Conservation (phyloP, 2,113 vertebrate genomes). For the Myrmecobius fasciatus region DNA sequence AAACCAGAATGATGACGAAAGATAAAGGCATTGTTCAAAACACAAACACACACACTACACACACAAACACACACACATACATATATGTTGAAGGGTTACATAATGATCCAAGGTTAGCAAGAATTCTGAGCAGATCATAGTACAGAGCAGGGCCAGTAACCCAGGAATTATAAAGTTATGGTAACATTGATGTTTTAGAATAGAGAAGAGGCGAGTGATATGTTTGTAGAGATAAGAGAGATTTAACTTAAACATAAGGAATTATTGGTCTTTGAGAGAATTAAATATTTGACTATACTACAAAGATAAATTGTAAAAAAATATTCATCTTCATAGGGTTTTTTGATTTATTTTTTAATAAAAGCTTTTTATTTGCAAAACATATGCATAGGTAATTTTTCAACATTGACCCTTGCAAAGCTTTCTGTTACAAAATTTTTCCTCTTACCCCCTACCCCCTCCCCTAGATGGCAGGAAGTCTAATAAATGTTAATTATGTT, state of each 20-base stretch:
- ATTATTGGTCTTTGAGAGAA: not conserved
- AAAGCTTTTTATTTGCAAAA: too few species aligned
- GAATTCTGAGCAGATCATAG: not conserved
- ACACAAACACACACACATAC: too few species aligned
- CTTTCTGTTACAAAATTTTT: too few species aligned
- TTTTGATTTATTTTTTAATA: too few species aligned
- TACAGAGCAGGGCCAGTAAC: not conserved
- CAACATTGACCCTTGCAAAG: too few species aligned
- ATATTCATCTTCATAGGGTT: not conserved
- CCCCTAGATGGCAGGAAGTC: too few species aligned
- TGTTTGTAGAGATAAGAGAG: not conserved
- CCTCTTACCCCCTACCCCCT: too few species aligned
- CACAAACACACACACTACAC: not conserved
- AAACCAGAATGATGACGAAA: slow-evolving; percentile 61
- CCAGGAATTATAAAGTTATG: not conserved
- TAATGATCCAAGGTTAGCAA: slow-evolving; percentile 12
- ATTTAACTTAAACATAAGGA: not conserved
- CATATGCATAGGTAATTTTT: too few species aligned
- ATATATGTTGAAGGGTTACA: not conserved
- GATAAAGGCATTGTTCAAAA: slow-evolving; percentile 44
- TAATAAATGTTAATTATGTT: too few species aligned
- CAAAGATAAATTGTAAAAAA: not conserved
- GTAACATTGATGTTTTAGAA: not conserved
- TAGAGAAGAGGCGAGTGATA: not conserved
- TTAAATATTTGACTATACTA: not conserved